Evolutionary conservation across 2,888 invertebrate species (phyloP).

Genomic region (Melangyna quadrimaculata): DNA sequence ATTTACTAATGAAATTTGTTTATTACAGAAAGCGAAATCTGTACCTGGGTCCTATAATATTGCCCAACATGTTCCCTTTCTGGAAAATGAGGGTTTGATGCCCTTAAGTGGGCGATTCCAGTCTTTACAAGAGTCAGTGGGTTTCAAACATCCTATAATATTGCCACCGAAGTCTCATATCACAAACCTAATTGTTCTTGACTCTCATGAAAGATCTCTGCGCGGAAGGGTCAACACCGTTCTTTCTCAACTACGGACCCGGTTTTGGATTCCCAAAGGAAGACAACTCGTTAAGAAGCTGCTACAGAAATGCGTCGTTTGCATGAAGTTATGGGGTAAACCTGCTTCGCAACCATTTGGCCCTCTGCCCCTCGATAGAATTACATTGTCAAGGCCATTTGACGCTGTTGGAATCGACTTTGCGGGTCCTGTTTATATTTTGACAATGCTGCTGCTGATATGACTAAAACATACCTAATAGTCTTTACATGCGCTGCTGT

Average conservation of each 20-base stretch:
- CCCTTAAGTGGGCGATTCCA: constrained; percentile 12
- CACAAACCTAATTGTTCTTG: not conserved
- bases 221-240: not conserved
- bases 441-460: not conserved
- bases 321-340: not conserved
- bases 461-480: not conserved
- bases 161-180: constrained; percentile 5
- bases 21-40: constrained; percentile 21
- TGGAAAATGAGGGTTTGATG: not conserved
- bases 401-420: constrained; percentile 17
- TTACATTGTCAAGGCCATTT: constrained; percentile 22
- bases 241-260: not conserved
- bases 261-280: constrained; percentile 11
- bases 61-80: constrained; percentile 18
- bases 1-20: constrained; percentile 18
- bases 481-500: too few relatives aligned
- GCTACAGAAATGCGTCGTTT: not conserved
- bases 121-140: not conserved
- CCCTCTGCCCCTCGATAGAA: constrained; percentile 2
- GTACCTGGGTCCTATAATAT: constrained; percentile 8
- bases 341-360: constrained; percentile 7
- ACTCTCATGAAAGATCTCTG: not conserved
- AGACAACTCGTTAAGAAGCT: not conserved
- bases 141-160: constrained; percentile 8
- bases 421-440: constrained; percentile 6